phyloP scores from a whole-genome alignment of 2,888 invertebrate species.

The Ernsta delagoae region DNA sequence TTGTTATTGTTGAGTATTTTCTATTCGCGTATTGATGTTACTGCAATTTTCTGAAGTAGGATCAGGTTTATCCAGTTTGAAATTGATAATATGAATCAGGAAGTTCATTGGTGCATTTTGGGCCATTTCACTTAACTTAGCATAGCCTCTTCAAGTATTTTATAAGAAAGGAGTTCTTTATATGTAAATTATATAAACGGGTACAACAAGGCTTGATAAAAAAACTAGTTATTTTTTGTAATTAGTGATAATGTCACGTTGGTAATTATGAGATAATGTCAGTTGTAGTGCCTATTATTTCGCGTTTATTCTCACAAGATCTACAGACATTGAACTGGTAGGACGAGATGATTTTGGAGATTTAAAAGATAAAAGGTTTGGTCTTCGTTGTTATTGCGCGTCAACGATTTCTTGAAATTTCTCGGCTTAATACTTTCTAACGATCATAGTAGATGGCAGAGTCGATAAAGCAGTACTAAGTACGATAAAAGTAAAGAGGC shows the following conservation, averaged over 20 bases:
- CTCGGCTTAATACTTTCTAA: neutral
- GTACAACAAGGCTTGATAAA: conserved; percentile 2
- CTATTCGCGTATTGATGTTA: too few relatives aligned
- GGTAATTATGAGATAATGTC: neutral
- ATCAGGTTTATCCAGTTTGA: neutral
- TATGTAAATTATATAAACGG: neutral
- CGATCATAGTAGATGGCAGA: neutral
- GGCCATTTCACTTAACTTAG: too few relatives aligned
- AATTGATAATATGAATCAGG: neutral
- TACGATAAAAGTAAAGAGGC: neutral
- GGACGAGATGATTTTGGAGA: neutral
- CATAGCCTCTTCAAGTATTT: too few relatives aligned
- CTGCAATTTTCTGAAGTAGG: too few relatives aligned
- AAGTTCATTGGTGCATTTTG: neutral
- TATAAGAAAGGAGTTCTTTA: neutral
- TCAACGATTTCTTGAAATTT: neutral
- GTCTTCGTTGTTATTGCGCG: neutral
- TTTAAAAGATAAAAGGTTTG: neutral
- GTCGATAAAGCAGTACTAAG: neutral
- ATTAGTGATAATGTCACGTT: neutral
- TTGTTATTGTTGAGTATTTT: neutral
- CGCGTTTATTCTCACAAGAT: neutral
- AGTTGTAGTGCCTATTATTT: neutral
- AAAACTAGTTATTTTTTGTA: neutral
- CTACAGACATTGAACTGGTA: neutral